Percentiles rank a stretch among this genome's conserved stretches.
phyloP scores from a whole-genome alignment of 2,888 invertebrate species.

The Spilarctia lutea region DNA sequence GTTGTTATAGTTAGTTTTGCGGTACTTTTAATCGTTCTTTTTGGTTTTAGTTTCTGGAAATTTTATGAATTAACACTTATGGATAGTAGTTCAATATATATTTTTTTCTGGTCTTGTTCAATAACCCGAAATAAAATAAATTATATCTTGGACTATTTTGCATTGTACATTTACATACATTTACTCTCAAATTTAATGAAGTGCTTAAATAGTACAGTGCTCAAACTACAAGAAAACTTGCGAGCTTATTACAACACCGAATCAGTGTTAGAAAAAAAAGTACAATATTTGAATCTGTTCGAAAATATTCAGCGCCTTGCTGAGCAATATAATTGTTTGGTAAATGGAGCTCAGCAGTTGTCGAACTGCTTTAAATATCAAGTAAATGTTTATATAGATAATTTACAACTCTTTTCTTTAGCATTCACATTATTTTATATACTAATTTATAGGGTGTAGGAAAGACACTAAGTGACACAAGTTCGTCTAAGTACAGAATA shows the following conservation, averaged over 20 bases:
- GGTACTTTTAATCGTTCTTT: background rate
- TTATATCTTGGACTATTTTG: slow-evolving; percentile 4
- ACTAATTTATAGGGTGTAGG: no score
- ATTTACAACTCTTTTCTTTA: background rate
- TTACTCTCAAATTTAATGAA: background rate
- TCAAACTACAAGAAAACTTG: background rate
- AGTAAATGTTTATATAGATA: slow-evolving; percentile 4
- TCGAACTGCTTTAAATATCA: slow-evolving; percentile 13
- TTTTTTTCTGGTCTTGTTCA: background rate
- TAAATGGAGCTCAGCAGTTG: slow-evolving; percentile 18
- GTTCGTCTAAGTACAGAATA: no score
- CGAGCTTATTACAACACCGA: background rate
- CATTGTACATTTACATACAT: background rate
- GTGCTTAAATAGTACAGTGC: background rate
- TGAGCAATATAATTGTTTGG: slow-evolving; percentile 17
- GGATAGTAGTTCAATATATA: no score
- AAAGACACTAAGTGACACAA: no score
- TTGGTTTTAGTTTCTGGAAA: background rate
- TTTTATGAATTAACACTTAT: no score
- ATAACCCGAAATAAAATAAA: background rate
- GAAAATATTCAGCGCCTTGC: background rate
- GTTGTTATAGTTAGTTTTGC: background rate
- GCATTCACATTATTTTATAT: no score
- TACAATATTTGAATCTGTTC: background rate
- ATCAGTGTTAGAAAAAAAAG: background rate